Conservation (phyloP, 2,888 invertebrate species). For the Hydriomena furcata region DNA sequence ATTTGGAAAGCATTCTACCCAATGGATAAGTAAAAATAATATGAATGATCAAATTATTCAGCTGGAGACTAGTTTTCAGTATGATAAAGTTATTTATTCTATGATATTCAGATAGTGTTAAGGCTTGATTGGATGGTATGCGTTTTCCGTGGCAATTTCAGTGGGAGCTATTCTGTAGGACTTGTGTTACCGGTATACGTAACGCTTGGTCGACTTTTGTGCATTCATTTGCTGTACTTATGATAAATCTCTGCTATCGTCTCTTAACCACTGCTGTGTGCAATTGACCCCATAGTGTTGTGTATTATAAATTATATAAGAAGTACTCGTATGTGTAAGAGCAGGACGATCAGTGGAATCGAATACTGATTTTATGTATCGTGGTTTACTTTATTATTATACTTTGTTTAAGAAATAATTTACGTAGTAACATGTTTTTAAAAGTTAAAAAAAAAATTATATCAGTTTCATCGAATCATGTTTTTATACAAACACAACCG, state of each 20-base stretch:
- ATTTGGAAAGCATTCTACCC: conserved; percentile 63
- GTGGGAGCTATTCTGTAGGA: conserved; percentile 27
- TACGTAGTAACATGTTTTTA: conserved; percentile 72
- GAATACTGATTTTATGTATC: conserved; percentile 74
- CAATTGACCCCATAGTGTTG: conserved; percentile 68
- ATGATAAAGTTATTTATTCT: conserved; percentile 72
- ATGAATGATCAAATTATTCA: conserved; percentile 68
- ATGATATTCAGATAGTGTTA: conserved; percentile 63
- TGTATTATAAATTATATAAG: conserved; percentile 79
- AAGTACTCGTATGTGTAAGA: conserved; percentile 61
- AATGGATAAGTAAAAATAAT: conserved; percentile 57
- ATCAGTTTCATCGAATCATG: conserved; percentile 73
- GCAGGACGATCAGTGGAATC: conserved; percentile 63
- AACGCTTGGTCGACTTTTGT: conserved; percentile 34
- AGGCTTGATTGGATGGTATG: conserved; percentile 56
- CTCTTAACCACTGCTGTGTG: conserved; percentile 70
- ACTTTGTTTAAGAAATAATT: conserved; percentile 80
- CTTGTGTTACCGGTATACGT: conserved; percentile 41
- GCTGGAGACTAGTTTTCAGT: conserved; percentile 66
- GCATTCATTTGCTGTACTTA: conserved; percentile 65
- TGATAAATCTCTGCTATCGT: conserved; percentile 58
- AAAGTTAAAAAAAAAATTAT: conserved; percentile 61
- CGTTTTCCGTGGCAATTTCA: conserved; percentile 48
- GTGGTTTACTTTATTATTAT: conserved; percentile 78
- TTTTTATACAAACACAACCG: conserved; percentile 71